Evolutionary conservation across 1,140 invertebrate species (phyloP), one percentile per base, ranked within the genome.

Genomic region (Zaprionus nigranus): DNA sequence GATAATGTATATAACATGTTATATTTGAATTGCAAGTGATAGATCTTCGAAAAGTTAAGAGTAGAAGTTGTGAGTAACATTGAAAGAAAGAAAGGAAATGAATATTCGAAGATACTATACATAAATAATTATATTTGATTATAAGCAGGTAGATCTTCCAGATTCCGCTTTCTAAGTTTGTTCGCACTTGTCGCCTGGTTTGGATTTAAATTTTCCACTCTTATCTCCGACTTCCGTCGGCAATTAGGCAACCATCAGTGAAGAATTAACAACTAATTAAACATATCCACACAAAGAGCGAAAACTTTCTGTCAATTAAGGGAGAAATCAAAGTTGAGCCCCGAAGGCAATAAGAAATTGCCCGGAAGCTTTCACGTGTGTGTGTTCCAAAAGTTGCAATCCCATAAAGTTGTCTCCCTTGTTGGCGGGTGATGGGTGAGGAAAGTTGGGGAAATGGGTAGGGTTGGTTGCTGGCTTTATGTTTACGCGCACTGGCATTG

Each of bases 231-330:
- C n/a, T 17, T 26, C 13, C 13, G 26, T 53, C 1, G 67, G 66
- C 75, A 62, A 77, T 77, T 68, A 74, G 62, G 49, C 40, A 51
- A 57, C 34, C 67, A 80, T 72, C 77, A 72, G 43, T 43, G 62
- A 66, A 38, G 54, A 73, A 61, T 85, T 81, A 64, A 61, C 68
- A 81, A 69, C 81, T 78, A 81, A 83, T 85, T 81, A 84, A 73
- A 58, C 53, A 59, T 56, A 34, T 3, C 5, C 43, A 38, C 56
- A 54, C 34, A 53, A 46, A 49, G 65, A 54, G 56, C 40, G 56
- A 24, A 62, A 34, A 34, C 24, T 64, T 40, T 20, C 13, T 24
- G 15, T 59, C 53, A 56, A 28, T 20, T 28, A 65, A 56, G 53
- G 17, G 28, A 2, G 9, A 65, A 66, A 66, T 66, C 54, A 66